Evolutionary conservation across 2,113 vertebrate species (phyloP), one percentile per base, ranked within the genome.

Genomic region (Campylomormyrus numenius): DNA sequence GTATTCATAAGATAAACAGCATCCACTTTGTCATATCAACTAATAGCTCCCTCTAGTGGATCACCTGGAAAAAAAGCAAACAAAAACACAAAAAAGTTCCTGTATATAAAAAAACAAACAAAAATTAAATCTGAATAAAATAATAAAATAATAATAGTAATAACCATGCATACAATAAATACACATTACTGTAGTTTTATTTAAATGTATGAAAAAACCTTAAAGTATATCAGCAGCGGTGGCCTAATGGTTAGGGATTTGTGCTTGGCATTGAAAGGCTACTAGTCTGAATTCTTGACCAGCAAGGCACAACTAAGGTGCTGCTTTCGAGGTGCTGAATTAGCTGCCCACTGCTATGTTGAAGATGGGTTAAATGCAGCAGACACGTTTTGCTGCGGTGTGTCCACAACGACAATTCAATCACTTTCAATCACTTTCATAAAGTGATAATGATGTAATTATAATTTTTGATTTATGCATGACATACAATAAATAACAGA

Each of bases 11-110:
- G 19, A 83, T 19, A 85, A 46, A 85, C 39, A 46, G 19, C 83
- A 45, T 48, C 83, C 21, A 85, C 7, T 46, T 19, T 80, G 35
- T 80, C 74, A 39, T 10, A 85, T 85, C 83, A 85, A 85, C 39
- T 48, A 85, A 85, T 53, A 53, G 85, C 85, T 35, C 85, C 85
- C 85, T 87, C 85, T 87, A 87, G 48, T 87, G 85, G 85, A 5
- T 56, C 49, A 11, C 84, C 84, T 48, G 45, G 35, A 31, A n/a
- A 85, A 85, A 50, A 49, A 27, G 10, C 74, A 80, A 80, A 48
- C 74, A 80, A 42, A 80, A 45, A 24, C 80, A 85, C 83, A 21
- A 85, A 85, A 84, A 85, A 48, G 21, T 2, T 24, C 83, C 83
- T 8, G 9, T 3, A 21, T 17, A 21, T 13, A 83, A 52, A 52